Percentiles rank a stretch among this genome's conserved stretches.
Evolutionary conservation across 2,797 vertebrate species (phyloP).

Genomic region (Coluber constrictor): DNA sequence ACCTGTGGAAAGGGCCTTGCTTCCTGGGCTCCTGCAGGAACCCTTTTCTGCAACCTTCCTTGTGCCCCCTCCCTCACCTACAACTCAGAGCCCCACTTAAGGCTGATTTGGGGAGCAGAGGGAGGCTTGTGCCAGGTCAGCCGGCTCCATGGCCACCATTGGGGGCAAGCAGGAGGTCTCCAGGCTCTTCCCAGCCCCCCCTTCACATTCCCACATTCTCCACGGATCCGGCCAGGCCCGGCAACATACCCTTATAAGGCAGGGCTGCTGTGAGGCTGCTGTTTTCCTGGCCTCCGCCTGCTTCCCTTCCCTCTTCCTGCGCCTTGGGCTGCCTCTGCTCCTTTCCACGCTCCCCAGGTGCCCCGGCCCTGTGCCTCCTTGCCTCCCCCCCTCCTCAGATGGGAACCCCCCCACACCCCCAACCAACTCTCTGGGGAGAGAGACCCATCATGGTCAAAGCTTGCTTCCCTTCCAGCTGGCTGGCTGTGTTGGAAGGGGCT

Average conservation of each 20-base stretch:
- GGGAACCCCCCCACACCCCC: not conserved
- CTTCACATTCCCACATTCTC: slow-evolving; percentile 2
- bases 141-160: not conserved
- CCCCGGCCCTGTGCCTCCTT: no score
- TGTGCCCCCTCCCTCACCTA: not conserved
- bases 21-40: not conserved
- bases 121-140: fast-evolving
- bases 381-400: not conserved
- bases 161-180: not conserved
- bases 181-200: not conserved
- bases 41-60: not conserved
- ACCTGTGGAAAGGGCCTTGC: not conserved
- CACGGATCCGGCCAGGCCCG: not conserved
- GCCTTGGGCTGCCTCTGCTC: not conserved
- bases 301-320: not conserved
- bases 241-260: slow-evolving; percentile 33
- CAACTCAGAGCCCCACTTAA: not conserved
- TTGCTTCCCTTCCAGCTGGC: not conserved
- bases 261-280: not conserved
- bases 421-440: not conserved
- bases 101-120: not conserved
- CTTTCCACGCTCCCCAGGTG: not conserved
- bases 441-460: not conserved
- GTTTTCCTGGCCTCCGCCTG: not conserved
- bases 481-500: not conserved